A percentile compares a stretch with the other conserved stretches of the same genome.
Evolutionary conservation across 2,797 vertebrate genomes (phyloP).

Genomic region (Phrynocephalus vlangalii): DNA sequence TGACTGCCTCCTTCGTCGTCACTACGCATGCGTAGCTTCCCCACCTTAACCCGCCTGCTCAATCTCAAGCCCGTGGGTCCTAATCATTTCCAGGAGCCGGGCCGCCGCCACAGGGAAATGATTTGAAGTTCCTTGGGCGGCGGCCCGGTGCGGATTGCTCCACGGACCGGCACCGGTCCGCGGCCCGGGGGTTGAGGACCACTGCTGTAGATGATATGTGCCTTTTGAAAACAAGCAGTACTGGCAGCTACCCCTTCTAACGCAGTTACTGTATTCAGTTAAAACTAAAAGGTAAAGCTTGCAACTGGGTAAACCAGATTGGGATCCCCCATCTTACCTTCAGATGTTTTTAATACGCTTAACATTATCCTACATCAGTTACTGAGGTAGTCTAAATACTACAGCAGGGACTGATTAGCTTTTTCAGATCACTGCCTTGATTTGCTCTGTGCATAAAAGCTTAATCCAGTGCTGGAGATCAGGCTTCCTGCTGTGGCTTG

Average conservation of each 20-base stretch:
- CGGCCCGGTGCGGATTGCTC: no score
- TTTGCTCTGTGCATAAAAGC: slow-evolving; percentile 79
- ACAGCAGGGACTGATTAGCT: slow-evolving; percentile 84
- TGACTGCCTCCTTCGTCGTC: no score
- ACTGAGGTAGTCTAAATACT: slow-evolving; percentile 80
- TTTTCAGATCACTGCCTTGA: slow-evolving; percentile 84
- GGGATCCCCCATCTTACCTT: slow-evolving; percentile 68
- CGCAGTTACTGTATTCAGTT: slow-evolving; percentile 15
- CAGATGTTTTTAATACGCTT: slow-evolving; percentile 82
- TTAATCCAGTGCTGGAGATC: slow-evolving; percentile 81
- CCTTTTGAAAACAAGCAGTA: slow-evolving; percentile 22
- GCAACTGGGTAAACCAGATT: slow-evolving; percentile 50
- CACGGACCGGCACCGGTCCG: no score
- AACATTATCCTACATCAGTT: slow-evolving; percentile 75
- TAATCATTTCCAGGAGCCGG: no score
- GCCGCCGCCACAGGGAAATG: no score
- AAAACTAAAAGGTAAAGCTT: slow-evolving; percentile 38
- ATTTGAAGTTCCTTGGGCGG: no score
- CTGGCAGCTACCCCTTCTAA: neutral
- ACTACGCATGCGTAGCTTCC: no score
- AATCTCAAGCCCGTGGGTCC: no score
- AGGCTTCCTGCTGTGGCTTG: slow-evolving; percentile 75
- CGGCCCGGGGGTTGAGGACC: no score
- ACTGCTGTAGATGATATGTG: neutral
- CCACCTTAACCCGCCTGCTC: no score